Evolutionary conservation across 2,888 invertebrate genomes (phyloP), one percentile per base, ranked within the genome.

Genomic region (Coecobrya sp.): DNA sequence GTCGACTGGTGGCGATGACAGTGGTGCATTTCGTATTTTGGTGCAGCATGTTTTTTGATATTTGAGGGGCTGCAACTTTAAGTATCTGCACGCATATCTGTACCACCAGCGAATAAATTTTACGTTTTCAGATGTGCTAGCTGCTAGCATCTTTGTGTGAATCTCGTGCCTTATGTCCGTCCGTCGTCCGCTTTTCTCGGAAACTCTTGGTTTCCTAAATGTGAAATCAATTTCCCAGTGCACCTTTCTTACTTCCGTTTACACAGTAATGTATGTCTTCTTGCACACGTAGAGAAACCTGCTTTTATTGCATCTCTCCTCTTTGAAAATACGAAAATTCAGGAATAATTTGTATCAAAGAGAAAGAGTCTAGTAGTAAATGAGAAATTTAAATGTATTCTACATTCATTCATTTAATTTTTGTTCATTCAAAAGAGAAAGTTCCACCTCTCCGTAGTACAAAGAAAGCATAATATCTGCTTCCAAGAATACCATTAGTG

Each of bases 1-100:
- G 86, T 81, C 62, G 59, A 49, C 91, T 91, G 91, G 91, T 91
- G 91, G 91, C 59, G 91, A 86, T 86, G 86, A 91, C 86, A 91
- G 85, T 84, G 27, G 65, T 86, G 70, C 76, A 30, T 45, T 68
- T 30, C 8, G 42, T 68, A 10, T 4, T 59, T n/a, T 25, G 22
- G 11, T 52, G 30, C 30, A 52, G 25, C n/a, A n/a, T 73, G 10
- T 49, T 13, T 49, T 42, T 73, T 19, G 70, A 42, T 22, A 73
- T 45, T 27, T 68, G 27, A 68, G 68, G 30, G 68, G 68, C 13
- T 8, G 19, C 19, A 42, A n/a, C 70, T 22, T 19, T 42, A 85
- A 16, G 52, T 52, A 49, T 36, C n/a, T 81, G 7, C 36, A 8
- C 4, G 16, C n/a, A 59, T 45, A 22, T 45, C 19, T 22, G 25